A percentile compares a stretch with the other conserved stretches of the same genome.
phyloP scores from a whole-genome alignment of 2,113 vertebrate species.

The Rattus rattus region DNA sequence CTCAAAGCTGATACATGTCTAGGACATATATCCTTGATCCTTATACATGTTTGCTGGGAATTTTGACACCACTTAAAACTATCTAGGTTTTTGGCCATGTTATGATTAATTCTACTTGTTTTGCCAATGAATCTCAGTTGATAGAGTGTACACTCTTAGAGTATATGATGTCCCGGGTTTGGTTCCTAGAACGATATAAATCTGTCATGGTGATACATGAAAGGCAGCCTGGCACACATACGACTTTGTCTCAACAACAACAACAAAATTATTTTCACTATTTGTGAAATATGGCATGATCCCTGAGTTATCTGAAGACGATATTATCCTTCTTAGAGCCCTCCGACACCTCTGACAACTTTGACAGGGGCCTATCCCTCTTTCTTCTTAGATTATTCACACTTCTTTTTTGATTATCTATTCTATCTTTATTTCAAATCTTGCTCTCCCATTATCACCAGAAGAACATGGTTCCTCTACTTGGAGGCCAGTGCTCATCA shows the following conservation, averaged over 20 bases:
- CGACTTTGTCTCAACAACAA: not conserved
- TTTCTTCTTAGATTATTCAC: not conserved
- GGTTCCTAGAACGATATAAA: not conserved
- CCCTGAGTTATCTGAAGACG: not conserved
- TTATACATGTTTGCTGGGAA: not conserved
- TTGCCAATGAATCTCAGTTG: not conserved
- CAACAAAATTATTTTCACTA: not conserved
- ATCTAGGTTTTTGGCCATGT: not conserved
- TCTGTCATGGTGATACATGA: not conserved
- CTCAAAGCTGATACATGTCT: not conserved
- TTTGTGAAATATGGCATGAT: not conserved
- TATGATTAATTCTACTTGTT: not conserved
- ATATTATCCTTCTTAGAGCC: not conserved
- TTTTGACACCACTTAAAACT: not conserved
- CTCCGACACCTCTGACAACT: not conserved
- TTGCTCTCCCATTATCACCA: not conserved
- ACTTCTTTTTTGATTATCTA: not conserved
- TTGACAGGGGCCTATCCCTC: not conserved
- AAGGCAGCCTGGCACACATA: not conserved
- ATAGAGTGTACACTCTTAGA: not conserved
- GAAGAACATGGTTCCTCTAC: not conserved
- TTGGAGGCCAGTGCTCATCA: not conserved
- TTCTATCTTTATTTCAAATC: constrained; percentile 12
- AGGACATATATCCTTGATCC: not conserved
- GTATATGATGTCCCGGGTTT: not conserved